Percentiles rank a stretch among this genome's conserved stretches.
phyloP scores from a whole-genome alignment of 2,113 vertebrate species.

The Ochotona princeps region DNA sequence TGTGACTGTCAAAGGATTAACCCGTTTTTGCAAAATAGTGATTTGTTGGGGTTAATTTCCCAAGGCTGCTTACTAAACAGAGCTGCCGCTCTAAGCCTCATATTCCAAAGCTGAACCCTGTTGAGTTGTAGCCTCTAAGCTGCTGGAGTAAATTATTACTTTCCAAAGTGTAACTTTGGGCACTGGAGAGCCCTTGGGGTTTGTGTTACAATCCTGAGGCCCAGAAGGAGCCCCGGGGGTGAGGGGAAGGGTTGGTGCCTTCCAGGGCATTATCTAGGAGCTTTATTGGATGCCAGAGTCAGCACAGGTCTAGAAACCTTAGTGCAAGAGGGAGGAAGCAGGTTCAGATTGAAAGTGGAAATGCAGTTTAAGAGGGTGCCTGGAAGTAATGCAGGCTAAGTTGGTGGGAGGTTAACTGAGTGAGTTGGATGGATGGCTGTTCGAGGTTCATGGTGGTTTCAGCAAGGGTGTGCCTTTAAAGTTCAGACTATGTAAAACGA shows the following conservation, averaged over 20 bases:
- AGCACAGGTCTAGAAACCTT: not conserved
- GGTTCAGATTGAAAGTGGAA: slow-evolving; percentile 35
- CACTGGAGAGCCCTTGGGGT: not conserved
- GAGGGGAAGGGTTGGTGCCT: not conserved
- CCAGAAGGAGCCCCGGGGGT: not conserved
- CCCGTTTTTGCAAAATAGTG: not conserved
- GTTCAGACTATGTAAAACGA: not conserved
- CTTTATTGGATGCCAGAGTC: not conserved
- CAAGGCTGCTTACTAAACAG: not conserved
- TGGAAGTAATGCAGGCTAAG: not conserved
- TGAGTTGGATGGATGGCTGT: not conserved
- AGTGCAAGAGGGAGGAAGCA: not conserved
- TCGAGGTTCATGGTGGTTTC: slow-evolving; percentile 33
- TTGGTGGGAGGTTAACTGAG: slow-evolving; percentile 20
- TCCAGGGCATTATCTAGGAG: not conserved
- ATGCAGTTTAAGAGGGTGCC: slow-evolving; percentile 3
- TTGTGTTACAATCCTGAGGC: not conserved
- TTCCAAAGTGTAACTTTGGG: not conserved
- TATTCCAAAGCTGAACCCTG: slow-evolving; percentile 32
- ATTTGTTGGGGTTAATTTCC: slow-evolving; percentile 19
- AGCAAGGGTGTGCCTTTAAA: not conserved
- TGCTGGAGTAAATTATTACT: slow-evolving; percentile 51
- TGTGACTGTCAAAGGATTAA: slow-evolving; percentile 46
- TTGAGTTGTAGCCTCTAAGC: not conserved
- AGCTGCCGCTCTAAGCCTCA: not conserved